Percentiles rank a stretch among this genome's conserved stretches.
Evolutionary conservation across 2,888 invertebrate genomes (phyloP).

Genomic region (Microctonus hyperodae): DNA sequence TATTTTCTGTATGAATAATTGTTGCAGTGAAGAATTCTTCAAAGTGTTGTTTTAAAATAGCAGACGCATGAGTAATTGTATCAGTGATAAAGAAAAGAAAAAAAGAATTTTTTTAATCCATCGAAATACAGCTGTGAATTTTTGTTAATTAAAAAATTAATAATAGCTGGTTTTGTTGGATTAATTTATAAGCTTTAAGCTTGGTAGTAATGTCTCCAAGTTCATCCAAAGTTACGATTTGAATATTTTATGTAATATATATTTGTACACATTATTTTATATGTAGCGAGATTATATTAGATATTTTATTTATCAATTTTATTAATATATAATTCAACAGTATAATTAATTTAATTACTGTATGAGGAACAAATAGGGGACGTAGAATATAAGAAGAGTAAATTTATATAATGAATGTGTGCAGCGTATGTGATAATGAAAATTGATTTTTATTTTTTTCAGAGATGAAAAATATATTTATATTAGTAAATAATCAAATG

Average conservation of each 20-base stretch:
- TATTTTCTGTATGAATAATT: not conserved
- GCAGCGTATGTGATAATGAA: not conserved
- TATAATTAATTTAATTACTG: not conserved
- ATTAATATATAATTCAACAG: not conserved
- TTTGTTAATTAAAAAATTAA: not conserved
- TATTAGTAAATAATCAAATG: no score
- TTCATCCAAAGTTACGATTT: constrained; percentile 2
- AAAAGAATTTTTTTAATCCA: no score
- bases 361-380: not conserved
- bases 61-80: no score
- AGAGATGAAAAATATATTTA: no score
- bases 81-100: no score
- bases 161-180: not conserved
- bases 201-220: not conserved
- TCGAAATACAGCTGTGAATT: no score
- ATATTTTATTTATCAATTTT: not conserved
- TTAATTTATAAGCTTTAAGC: not conserved
- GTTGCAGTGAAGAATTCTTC: no score
- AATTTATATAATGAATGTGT: not conserved
- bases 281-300: not conserved
- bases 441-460: no score
- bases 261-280: not conserved
- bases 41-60: no score
- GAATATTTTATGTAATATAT: not conserved
- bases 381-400: not conserved